Evolutionary conservation across 1,140 invertebrate genomes (phyloP).

Genomic region (Drosophila ficusphila): DNA sequence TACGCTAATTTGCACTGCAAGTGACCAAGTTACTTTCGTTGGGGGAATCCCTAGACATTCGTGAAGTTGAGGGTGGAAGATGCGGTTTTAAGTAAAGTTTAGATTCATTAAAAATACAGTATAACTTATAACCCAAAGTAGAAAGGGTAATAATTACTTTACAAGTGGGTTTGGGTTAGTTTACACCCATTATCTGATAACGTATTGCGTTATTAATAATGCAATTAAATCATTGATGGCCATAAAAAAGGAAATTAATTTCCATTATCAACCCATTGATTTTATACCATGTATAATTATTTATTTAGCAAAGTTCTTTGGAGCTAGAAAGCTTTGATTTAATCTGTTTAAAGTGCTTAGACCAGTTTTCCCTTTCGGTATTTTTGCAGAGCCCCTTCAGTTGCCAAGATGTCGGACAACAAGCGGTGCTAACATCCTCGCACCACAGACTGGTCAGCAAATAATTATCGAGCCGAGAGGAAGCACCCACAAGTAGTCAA

Average conservation of each 20-base stretch:
- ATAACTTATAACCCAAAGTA: too few relatives aligned
- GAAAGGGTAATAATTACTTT: too few relatives aligned
- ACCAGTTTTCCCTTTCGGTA: neutral
- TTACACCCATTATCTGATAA: neutral
- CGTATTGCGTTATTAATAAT: slow-evolving; percentile 16
- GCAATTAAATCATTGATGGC: slow-evolving; percentile 3
- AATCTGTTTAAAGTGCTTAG: neutral
- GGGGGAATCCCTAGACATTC: neutral
- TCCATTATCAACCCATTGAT: neutral
- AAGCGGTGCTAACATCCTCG: slow-evolving; percentile 22
- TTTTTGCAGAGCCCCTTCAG: slow-evolving; percentile 11
- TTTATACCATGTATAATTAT: neutral
- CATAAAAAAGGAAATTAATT: slow-evolving; percentile 9
- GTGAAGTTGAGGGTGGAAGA: neutral
- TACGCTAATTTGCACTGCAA: slow-evolving; percentile 20
- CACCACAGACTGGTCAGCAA: slow-evolving; percentile 31
- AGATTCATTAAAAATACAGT: too few relatives aligned
- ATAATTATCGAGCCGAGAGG: slow-evolving; percentile 9
- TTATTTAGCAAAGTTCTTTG: neutral
- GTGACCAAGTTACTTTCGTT: neutral
- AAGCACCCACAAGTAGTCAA: slow-evolving; percentile 21
- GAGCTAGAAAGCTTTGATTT: neutral
- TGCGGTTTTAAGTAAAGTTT: neutral
- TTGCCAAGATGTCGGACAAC: slow-evolving; percentile 19
- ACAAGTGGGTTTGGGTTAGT: too few relatives aligned